A percentile compares a stretch with the other conserved stretches of the same genome.
phyloP scores from a whole-genome alignment of 1,140 invertebrate species.

The Drosophila pseudoananassae region DNA sequence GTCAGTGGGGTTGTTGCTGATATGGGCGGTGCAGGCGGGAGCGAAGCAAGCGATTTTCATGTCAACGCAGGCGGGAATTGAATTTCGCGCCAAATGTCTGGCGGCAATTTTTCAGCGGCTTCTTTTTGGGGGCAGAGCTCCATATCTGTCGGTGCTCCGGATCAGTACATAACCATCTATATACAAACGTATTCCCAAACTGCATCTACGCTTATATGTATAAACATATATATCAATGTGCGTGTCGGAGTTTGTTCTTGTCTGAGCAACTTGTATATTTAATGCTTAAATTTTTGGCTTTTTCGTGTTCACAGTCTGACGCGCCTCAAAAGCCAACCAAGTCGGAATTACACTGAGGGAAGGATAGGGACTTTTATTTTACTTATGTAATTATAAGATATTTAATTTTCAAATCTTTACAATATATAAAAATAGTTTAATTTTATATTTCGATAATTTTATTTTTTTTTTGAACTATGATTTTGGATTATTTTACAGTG shows the following conservation, averaged over 20 bases:
- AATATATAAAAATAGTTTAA: no score
- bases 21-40: conserved; percentile 7
- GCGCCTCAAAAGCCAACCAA: conserved; percentile 60
- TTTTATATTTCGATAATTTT: neutral
- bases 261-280: conserved; percentile 74
- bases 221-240: conserved; percentile 24
- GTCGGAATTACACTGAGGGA: conserved; percentile 12
- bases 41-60: conserved; percentile 52
- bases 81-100: conserved; percentile 81
- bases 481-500: conserved; percentile 16
- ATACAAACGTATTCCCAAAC: conserved; percentile 18
- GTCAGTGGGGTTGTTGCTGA: neutral
- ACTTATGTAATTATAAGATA: neutral
- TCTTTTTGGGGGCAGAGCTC: conserved; percentile 61
- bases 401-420: neutral
- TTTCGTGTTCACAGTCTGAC: conserved; percentile 79
- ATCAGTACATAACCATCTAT: conserved; percentile 26
- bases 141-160: conserved; percentile 52
- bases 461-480: neutral
- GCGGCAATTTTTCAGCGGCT: conserved; percentile 75
- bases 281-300: conserved; percentile 76
- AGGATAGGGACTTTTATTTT: neutral
- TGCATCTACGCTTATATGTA: conserved; percentile 18
- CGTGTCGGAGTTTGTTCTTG: conserved; percentile 22
- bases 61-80: conserved; percentile 80